phyloP scores from a whole-genome alignment of 1,140 invertebrate species.

The Andricus grossulariae region DNA sequence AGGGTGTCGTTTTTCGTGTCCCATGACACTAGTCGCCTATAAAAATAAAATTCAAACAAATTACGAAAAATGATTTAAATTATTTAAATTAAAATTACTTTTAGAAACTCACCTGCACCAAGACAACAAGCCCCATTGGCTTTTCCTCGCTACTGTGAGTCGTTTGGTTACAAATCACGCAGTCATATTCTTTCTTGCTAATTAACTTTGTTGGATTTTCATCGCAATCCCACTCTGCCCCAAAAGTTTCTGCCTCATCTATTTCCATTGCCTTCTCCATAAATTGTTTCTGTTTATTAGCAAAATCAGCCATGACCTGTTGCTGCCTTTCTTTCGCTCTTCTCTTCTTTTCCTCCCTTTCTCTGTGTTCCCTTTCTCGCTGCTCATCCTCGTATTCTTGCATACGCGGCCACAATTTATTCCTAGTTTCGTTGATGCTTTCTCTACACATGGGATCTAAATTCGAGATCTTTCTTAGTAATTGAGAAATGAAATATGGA shows the following conservation, averaged over 20 bases:
- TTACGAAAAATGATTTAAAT: constrained; percentile 15
- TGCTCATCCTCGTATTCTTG: constrained; percentile 86
- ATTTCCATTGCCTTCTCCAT: constrained; percentile 89
- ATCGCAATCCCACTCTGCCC: constrained; percentile 83
- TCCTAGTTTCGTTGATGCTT: constrained; percentile 81
- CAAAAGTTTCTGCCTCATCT: constrained; percentile 74
- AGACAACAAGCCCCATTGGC: constrained; percentile 92
- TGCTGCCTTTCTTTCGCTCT: constrained; percentile 92
- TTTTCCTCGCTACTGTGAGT: constrained; percentile 89
- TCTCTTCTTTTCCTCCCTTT: constrained; percentile 87
- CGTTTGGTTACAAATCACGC: constrained; percentile 96
- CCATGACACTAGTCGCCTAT: constrained; percentile 88
- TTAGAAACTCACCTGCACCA: constrained; percentile 83
- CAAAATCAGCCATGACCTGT: constrained; percentile 95
- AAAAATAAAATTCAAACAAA: constrained; percentile 42
- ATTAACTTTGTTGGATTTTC: constrained; percentile 74
- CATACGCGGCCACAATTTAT: constrained; percentile 86
- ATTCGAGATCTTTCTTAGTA: constrained; percentile 84
- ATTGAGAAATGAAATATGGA: constrained; percentile 87
- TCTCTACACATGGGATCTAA: constrained; percentile 83
- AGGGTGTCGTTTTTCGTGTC: constrained; percentile 81
- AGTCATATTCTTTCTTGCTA: constrained; percentile 91
- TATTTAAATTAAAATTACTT: constrained; percentile 49
- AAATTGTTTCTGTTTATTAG: constrained; percentile 92
- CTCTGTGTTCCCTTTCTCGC: constrained; percentile 82